Base-by-base conservation (phyloP, 2,797 vertebrate genomes). In the Gadopsis bispinosus region DNA sequence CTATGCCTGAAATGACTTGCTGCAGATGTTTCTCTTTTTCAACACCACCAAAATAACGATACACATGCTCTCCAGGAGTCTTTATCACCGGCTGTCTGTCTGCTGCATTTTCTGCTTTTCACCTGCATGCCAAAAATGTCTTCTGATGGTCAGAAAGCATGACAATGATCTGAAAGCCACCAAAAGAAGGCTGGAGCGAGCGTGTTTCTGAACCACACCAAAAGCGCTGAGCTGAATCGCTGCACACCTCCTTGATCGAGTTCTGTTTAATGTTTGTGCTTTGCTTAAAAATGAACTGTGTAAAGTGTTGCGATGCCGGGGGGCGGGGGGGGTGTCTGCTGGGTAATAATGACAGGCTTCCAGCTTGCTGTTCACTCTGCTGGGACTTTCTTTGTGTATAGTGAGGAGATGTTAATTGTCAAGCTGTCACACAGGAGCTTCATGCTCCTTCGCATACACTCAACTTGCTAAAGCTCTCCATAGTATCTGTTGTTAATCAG, bases 201-300 rank as follows among this genome's bases (percentile, higher is more conserved):
- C 41, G 67, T 87, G 90, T 88, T 90, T 93, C 91, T 91, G 87
- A 85, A 84, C 73, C n/a, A 26, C 83, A 87, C 84, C 71, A 63
- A 85, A 87, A 47, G 51, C 80, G 61, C 91, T 87, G 69, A 91
- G 91, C 93, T 90, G 88, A 92, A 91, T 92, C 83, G 77, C 95
- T 96, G 95, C 95, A 96, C 95, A 95, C 90, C 91, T 95, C 95
- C 95, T 94, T 95, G 95, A 95, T 96, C 95, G 95, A 95, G 95
- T 93, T 80, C 54, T 94, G 80, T 91, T 80, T 73, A 16, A 73
- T 88, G 92, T 90, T 74, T 89, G 84, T 92, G 92, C 93, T 94
- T 93, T 90, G 91, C 92, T 90, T 89, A 22, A 53, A 87, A 33
- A 51, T 60, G 60, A 17, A 33, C 45, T 73, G 55, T 89, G 80